These are phyloP conservation scores for Steinernema khuongi DNA, from an alignment of 1,140 invertebrate species.

Conservation along the genomic window DNA sequence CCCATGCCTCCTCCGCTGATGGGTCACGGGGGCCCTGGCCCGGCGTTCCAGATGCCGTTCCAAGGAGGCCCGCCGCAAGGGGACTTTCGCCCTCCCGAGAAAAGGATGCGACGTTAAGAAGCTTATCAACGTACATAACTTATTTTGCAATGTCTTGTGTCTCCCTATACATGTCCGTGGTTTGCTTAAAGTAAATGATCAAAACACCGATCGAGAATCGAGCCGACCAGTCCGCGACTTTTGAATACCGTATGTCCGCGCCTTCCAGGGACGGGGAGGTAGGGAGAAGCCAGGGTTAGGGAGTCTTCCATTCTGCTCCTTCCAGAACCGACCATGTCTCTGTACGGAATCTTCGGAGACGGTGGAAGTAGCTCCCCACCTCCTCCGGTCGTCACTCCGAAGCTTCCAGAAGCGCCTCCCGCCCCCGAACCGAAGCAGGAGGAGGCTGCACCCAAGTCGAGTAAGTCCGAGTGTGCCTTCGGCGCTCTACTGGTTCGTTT, in stretches of 20 bases:
- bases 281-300: not conserved
- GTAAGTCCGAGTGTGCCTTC: too few species aligned
- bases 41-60: not conserved
- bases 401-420: not conserved
- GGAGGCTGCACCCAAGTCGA: not conserved
- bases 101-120: conserved; percentile 5
- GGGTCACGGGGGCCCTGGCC: not conserved
- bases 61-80: not conserved
- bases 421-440: not conserved
- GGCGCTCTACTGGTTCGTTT: not conserved
- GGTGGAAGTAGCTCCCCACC: not conserved
- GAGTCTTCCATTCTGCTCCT: not conserved
- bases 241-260: too few species aligned
- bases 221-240: too few species aligned
- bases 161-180: too few species aligned
- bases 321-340: not conserved
- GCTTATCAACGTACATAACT: conserved; percentile 15
- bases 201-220: too few species aligned
- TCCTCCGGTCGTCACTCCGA: not conserved
- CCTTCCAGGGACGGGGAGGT: too few species aligned
- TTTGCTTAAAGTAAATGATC: too few species aligned
- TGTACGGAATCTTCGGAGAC: not conserved
- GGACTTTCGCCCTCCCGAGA: not conserved
- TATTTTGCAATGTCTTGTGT: too few species aligned
- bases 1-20: not conserved